Conservation (phyloP, 2,113 vertebrate species). For the Poicephalus gulielmi region DNA sequence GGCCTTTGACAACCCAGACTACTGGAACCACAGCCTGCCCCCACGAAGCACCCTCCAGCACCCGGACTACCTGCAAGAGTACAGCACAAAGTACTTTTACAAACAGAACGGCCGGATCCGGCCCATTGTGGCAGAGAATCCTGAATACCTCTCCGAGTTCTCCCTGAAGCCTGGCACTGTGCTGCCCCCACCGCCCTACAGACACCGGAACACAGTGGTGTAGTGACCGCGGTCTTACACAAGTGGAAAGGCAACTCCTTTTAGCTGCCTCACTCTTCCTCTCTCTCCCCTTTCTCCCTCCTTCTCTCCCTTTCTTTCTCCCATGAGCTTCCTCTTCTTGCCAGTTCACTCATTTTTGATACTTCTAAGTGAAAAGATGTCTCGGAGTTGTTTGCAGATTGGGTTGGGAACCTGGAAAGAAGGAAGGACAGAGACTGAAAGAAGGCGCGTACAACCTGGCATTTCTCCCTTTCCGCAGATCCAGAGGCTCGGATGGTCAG, state of each 20-base stretch:
- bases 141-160: conserved; percentile 94
- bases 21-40: conserved; percentile 96
- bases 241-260: conserved; percentile 47
- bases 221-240: conserved; percentile 60
- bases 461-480: conserved; percentile 23
- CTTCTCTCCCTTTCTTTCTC: conserved; percentile 9
- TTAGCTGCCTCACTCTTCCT: conserved; percentile 40
- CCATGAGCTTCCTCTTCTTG: conserved; percentile 67
- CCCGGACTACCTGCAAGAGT: conserved; percentile 91
- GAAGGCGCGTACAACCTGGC: not conserved
- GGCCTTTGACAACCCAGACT: conserved; percentile 98
- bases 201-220: conserved; percentile 98
- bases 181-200: conserved; percentile 94
- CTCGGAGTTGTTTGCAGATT: conserved; percentile 28
- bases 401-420: conserved; percentile 55
- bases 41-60: conserved; percentile 84
- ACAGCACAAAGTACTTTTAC: conserved; percentile 92
- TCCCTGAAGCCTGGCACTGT: conserved; percentile 90
- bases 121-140: conserved; percentile 91
- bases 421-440: conserved; percentile 47
- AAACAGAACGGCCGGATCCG: conserved; percentile 95
- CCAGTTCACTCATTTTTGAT: conserved; percentile 71
- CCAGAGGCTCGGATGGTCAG: not conserved
- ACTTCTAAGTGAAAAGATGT: conserved; percentile 58
- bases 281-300: not conserved